Conservation (phyloP, 1,140 invertebrate species). For the Drosophila sucinea region DNA sequence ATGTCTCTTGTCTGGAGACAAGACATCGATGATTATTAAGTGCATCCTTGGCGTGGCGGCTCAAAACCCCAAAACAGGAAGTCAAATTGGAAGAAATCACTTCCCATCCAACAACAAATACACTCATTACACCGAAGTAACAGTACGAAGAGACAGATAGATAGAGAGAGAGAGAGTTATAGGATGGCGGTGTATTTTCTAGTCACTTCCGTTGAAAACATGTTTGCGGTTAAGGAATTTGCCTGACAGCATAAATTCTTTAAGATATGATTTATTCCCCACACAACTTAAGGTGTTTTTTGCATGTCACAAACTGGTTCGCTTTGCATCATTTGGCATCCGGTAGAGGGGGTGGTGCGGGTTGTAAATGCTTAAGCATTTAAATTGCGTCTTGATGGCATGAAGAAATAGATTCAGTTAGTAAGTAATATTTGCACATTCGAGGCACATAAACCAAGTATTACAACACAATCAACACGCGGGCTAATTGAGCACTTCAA, state of each 20-base stretch:
- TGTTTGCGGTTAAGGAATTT: conserved; percentile 23
- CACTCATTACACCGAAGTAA: background rate
- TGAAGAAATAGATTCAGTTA: conserved; percentile 1
- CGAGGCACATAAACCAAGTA: background rate
- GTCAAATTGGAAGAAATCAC: conserved; percentile 23
- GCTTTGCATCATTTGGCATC: conserved; percentile 16
- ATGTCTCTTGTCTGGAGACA: conserved; percentile 2
- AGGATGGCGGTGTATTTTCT: conserved; percentile 7
- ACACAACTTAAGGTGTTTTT: conserved; percentile 7
- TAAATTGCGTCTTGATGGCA: conserved; percentile 7
- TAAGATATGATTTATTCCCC: conserved; percentile 19
- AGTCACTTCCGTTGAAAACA: conserved; percentile 22
- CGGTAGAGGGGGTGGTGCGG: background rate
- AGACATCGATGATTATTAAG: conserved; percentile 18
- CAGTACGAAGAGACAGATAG: background rate
- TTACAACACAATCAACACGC: conserved; percentile 13
- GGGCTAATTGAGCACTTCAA: conserved; percentile 17
- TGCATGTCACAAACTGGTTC: conserved; percentile 23
- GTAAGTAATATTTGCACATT: background rate
- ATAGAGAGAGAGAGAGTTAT: background rate
- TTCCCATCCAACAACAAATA: conserved; percentile 5
- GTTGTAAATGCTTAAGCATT: conserved; percentile 19
- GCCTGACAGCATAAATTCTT: conserved; percentile 23
- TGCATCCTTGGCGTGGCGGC: conserved; percentile 15
- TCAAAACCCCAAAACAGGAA: conserved; percentile 11